These are phyloP conservation scores for Nasonovia ribisnigri DNA, from an alignment of 2,888 invertebrate species.

Conservation along the genomic window DNA sequence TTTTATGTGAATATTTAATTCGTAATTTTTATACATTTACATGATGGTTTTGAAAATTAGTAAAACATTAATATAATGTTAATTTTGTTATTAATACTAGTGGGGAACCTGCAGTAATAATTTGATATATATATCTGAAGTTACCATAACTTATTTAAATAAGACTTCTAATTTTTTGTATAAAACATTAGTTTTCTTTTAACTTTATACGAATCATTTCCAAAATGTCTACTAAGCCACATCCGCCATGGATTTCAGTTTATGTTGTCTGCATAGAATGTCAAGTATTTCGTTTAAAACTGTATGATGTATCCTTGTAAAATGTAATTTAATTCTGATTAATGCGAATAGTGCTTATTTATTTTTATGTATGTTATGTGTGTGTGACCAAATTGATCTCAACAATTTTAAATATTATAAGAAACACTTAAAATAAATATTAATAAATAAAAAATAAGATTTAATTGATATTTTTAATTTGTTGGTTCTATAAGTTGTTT, in stretches of 20 bases:
- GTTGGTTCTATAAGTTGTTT: neutral
- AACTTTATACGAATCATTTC: neutral
- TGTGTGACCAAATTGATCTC: neutral
- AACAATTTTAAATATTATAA: neutral
- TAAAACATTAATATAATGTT: too few relatives aligned
- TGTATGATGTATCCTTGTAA: neutral
- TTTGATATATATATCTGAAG: neutral
- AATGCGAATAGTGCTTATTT: neutral
- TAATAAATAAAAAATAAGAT: neutral
- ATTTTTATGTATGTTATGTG: too few relatives aligned
- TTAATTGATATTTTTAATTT: neutral
- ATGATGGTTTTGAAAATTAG: too few relatives aligned
- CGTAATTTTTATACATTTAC: too few relatives aligned
- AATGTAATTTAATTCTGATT: neutral
- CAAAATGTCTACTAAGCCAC: neutral
- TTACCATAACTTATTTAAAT: neutral
- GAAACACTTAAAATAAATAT: neutral
- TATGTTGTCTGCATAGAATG: neutral
- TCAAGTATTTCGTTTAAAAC: neutral
- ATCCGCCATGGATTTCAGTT: neutral
- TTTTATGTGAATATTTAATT: too few relatives aligned
- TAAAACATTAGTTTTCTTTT: neutral
- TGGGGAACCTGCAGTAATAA: too few relatives aligned
- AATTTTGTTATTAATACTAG: too few relatives aligned
- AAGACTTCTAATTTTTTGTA: neutral